Evolutionary conservation across 2,797 vertebrate species (phyloP), one percentile per base, ranked within the genome.

Genomic region (Epinephelus coioides): DNA sequence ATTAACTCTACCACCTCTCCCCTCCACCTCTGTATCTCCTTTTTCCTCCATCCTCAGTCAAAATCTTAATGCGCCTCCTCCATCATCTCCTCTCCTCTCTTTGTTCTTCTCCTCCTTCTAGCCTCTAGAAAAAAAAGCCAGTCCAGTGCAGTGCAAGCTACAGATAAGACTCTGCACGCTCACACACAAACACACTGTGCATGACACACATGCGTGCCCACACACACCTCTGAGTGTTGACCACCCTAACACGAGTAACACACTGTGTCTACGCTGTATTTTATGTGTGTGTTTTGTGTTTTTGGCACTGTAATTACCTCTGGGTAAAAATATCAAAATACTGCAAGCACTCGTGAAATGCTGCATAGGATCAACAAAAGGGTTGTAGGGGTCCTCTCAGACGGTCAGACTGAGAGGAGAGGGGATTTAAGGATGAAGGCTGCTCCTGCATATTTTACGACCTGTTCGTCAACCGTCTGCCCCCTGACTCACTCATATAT

Each of bases 391-490:
- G 67, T 81, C 61, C 61, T 60, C 72, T 73, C 80, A 88, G 78
- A 81, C 61, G 85, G 55, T 23, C 69, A 88, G 70, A 65, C 81
- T 49, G 55, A 86, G 79, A 88, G 49, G 63, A 51, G 70, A 49
- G 61, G 51, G 71, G 40, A 59, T 75, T 70, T 66, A 61, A 62
- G 78, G 66, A 80, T 67, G 69, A 86, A 71, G 71, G 78, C 70
- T 72, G 65, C 77, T 91, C 65, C 79, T 92, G 87, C 83, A 92
- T 89, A 92, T 91, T 92, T 91, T 83, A 89, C 78, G 78, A 86
- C 83, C 84, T 91, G 76, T 57, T 85, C 72, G 66, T 63, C 63
- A 59, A 69, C 89, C 89, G 92, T 91, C 86, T 90, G 87, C 75
- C 91, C 57, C 55, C 66, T 53, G 53, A 84, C 75, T 83, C 63